phyloP scores from a whole-genome alignment of 2,888 invertebrate genomes.

The Dicyrtoma fusca region DNA sequence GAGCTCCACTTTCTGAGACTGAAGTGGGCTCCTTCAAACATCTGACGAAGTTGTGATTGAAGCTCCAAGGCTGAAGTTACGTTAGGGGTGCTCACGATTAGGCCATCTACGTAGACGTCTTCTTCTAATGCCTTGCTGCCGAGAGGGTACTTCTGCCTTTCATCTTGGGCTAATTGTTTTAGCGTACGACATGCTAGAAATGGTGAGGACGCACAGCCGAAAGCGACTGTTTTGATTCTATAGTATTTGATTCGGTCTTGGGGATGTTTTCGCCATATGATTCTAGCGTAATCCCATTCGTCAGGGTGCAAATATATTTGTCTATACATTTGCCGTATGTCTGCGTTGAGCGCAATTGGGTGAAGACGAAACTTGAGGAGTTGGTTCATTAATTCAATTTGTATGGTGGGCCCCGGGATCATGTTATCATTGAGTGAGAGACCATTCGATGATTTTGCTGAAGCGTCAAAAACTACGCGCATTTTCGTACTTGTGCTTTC shows the following conservation, averaged over 20 bases:
- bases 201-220: no score
- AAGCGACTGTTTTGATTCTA: conserved; percentile 52
- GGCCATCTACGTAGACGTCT: no score
- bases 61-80: no score
- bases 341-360: conserved; percentile 53
- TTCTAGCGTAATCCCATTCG: conserved; percentile 58
- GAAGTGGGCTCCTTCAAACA: no score
- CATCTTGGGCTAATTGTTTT: no score
- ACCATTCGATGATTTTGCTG: conserved; percentile 57
- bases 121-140: no score
- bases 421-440: conserved; percentile 57
- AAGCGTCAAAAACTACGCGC: conserved; percentile 58
- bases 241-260: conserved; percentile 45
- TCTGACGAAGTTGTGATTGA: no score
- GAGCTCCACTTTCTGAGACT: no score
- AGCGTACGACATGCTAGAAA: no score
- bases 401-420: conserved; percentile 55
- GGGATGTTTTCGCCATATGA: conserved; percentile 58
- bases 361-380: conserved; percentile 55
- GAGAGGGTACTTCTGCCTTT: no score
- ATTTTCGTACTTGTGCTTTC: conserved; percentile 35
- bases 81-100: no score
- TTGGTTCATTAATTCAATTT: conserved; percentile 54
- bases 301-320: conserved; percentile 53
- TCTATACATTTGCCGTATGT: conserved; percentile 58